Percentiles rank a stretch among this genome's conserved stretches.
phyloP scores from a whole-genome alignment of 2,113 vertebrate species.

The Brachirus orientalis region DNA sequence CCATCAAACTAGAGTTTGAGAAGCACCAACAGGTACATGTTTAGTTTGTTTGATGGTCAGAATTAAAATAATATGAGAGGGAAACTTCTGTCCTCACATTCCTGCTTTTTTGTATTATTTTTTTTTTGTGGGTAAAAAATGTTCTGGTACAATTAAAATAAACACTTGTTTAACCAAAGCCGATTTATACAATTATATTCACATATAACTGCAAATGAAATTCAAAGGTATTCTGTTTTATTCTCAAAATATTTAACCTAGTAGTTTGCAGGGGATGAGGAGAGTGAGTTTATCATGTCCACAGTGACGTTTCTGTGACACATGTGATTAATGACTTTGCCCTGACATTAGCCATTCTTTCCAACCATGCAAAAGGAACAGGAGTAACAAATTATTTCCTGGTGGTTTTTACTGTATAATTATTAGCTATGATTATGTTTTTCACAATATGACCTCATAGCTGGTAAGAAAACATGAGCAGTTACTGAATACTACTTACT shows the following conservation, averaged over 20 bases:
- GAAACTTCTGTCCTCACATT: not conserved
- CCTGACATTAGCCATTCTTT: conserved; percentile 57
- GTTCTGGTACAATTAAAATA: not conserved
- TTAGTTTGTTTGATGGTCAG: not conserved
- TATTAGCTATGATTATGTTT: not conserved
- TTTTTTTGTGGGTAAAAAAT: not conserved
- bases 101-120: not conserved
- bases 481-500: no score
- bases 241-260: conserved; percentile 23
- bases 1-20: conserved; percentile 97
- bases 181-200: no score
- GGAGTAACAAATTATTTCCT: conserved; percentile 35
- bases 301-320: conserved; percentile 67
- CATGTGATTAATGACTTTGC: conserved; percentile 37
- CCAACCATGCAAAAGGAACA: conserved; percentile 32
- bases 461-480: not conserved
- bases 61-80: not conserved
- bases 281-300: conserved; percentile 41
- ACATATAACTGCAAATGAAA: conserved; percentile 2
- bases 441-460: not conserved
- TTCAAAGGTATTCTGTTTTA: conserved; percentile 7
- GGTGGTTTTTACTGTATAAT: not conserved
- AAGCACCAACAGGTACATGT: conserved; percentile 93
- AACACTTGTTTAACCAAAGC: no score
- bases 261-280: conserved; percentile 16